phyloP scores from a whole-genome alignment of 2,797 vertebrate species.

The Rhabdophis nuchalis region DNA sequence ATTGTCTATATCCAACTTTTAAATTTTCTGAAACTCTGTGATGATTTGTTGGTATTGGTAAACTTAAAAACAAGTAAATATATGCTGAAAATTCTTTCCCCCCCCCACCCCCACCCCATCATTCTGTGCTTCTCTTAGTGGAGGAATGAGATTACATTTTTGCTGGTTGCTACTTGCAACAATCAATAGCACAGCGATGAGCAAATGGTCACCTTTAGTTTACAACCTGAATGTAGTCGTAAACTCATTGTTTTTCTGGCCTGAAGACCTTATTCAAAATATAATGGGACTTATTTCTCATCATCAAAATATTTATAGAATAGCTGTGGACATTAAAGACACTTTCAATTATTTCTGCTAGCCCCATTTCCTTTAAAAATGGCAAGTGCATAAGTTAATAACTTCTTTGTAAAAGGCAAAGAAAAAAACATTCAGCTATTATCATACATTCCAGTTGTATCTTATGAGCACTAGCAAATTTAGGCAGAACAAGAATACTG shows the following conservation, averaged over 20 bases:
- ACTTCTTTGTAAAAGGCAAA: constrained; percentile 5
- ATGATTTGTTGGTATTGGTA: not conserved
- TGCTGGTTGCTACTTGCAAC: not conserved
- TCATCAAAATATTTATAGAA: constrained; percentile 39
- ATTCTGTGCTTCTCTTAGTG: not conserved
- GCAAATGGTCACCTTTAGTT: not conserved
- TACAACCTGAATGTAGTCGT: not conserved
- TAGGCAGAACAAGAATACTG: not conserved
- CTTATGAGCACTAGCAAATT: not conserved
- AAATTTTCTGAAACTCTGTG: not conserved
- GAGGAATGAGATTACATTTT: not conserved
- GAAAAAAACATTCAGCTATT: not conserved
- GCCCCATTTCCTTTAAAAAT: constrained; percentile 38
- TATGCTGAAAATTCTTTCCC: not conserved
- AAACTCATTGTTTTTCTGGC: constrained; percentile 13
- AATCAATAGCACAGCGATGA: not conserved
- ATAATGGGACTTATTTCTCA: constrained; percentile 29
- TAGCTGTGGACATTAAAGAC: constrained; percentile 24
- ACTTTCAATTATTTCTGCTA: constrained; percentile 36
- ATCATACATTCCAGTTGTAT: not conserved
- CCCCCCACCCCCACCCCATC: not conserved
- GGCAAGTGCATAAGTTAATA: constrained; percentile 14
- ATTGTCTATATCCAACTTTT: not conserved
- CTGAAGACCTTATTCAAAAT: constrained; percentile 8
- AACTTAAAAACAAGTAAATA: not conserved